Evolutionary conservation across 2,113 vertebrate species (phyloP), one percentile per base, ranked within the genome.

Genomic region (Salminus brasiliensis): DNA sequence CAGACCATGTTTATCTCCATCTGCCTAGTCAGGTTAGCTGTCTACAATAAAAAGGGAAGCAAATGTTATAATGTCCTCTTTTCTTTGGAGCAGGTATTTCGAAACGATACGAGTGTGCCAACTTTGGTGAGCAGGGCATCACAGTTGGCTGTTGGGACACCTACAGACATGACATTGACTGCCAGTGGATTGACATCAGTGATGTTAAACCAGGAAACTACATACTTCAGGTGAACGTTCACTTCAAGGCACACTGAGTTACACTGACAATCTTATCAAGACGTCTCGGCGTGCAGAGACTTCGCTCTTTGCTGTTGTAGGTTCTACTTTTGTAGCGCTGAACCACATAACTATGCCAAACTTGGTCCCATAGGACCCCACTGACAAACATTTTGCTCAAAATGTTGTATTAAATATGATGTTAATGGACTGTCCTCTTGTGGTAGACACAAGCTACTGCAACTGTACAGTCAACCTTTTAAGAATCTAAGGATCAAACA

Each of bases 101-200:
- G 53, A 99, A 99, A 88, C 90, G 96, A n/a, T 99, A 99, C 0
- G 97, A 97, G 80, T 99, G 98, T n/a, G 98, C 98, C 75, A 99
- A 99, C 92, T 99, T 99, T 4, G 98, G 98, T 2, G 97, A 99
- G 73, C 98, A 99, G 88, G 98, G 98, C 85, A 97, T 99, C 93
- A 98, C 98, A 0, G 97, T 97, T 81, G 97, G 97, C 74, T 99
- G 98, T 91, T 98, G 97, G 97, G 98, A 99, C 85, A 83, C 97
- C 75, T 99, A 99, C 83, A 92, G 97, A 1, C 97, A 99, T 0
- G 98, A 99, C 87, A 98, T 99, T 0, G 98, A 99, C 92, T 99
- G 98, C 81, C 97, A 99, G 82, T 98, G 97, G 98, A 97, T 99
- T 2, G 98, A 99, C 88, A 97, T 99, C 89, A 97, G 95, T 0